These are phyloP conservation scores for Epirrhoe tristata DNA, from an alignment of 2,888 invertebrate species.

Conservation along the genomic window DNA sequence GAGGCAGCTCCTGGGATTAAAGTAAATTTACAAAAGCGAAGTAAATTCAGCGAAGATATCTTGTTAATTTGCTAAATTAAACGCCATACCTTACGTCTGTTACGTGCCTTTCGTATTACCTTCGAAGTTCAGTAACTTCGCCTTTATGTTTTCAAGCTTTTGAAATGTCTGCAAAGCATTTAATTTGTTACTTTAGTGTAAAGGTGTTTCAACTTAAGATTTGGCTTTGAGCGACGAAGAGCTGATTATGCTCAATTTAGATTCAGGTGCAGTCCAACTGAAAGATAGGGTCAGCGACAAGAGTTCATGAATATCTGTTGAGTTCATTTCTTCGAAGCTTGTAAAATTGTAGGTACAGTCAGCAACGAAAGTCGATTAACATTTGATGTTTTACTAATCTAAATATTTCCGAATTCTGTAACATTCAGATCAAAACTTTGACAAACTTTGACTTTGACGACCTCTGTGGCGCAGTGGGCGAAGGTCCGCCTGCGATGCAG, in stretches of 20 bases:
- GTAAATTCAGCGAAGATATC: conserved; percentile 40
- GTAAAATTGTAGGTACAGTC: background rate
- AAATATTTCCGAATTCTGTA: too few relatives aligned
- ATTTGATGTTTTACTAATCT: too few relatives aligned
- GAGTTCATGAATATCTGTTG: too few relatives aligned
- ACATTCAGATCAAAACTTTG: too few relatives aligned
- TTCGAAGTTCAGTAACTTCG: conserved; percentile 19
- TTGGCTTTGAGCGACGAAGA: background rate
- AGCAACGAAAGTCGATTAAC: too few relatives aligned
- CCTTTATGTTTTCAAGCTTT: conserved; percentile 15
- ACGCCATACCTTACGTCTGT: conserved; percentile 36
- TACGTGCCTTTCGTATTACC: conserved; percentile 25
- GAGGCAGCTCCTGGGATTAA: conserved; percentile 35
- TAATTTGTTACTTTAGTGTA: conserved; percentile 10
- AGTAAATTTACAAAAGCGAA: conserved; percentile 36
- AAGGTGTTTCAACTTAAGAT: background rate
- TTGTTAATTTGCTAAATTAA: conserved; percentile 45
- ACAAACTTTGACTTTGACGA: too few relatives aligned
- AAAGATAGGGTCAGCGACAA: background rate
- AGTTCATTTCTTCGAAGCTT: too few relatives aligned
- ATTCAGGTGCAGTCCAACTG: background rate
- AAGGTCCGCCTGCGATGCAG: too few relatives aligned
- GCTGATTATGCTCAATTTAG: background rate
- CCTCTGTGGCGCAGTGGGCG: too few relatives aligned
- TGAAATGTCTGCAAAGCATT: conserved; percentile 12